phyloP scores from a whole-genome alignment of 2,888 invertebrate genomes.

The Gandaritis pyraliata region DNA sequence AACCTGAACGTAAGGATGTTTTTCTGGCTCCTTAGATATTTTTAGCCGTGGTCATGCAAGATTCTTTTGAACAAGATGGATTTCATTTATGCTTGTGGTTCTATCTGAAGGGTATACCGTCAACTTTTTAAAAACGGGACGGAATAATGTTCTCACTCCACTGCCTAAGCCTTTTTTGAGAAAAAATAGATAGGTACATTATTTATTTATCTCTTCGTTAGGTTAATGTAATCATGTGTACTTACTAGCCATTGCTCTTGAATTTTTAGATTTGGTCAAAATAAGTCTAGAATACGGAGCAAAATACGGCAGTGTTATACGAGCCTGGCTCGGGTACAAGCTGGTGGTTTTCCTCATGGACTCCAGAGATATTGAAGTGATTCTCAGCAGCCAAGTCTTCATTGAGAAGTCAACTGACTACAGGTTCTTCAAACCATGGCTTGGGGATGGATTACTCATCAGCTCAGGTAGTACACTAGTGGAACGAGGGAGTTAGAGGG shows the following conservation, averaged over 20 bases:
- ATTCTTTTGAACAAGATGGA: no score
- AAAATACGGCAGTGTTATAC: slow-evolving; percentile 73
- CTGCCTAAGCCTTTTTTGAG: no score
- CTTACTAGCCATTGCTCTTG: background rate
- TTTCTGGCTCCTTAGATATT: background rate
- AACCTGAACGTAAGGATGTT: slow-evolving; percentile 80
- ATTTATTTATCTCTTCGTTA: no score
- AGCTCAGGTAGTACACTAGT: slow-evolving; percentile 82
- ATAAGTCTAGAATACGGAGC: slow-evolving; percentile 62
- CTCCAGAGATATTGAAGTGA: slow-evolving; percentile 89
- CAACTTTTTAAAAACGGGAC: no score
- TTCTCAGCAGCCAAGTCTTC: slow-evolving; percentile 89
- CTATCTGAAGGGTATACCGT: no score
- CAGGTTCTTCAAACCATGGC: slow-evolving; percentile 91
- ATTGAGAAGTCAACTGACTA: slow-evolving; percentile 90
- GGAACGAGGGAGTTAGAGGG: no score
- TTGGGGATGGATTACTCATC: slow-evolving; percentile 91
- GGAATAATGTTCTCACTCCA: no score
- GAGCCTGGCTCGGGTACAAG: slow-evolving; percentile 86
- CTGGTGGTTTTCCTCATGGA: slow-evolving; percentile 87
- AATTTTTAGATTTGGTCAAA: slow-evolving; percentile 43
- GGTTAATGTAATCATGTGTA: no score
- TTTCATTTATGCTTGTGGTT: no score
- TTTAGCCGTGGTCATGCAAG: background rate
- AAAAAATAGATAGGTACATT: no score